phyloP scores from a whole-genome alignment of 1,140 invertebrate genomes.

The Drosophila ogumai region DNA sequence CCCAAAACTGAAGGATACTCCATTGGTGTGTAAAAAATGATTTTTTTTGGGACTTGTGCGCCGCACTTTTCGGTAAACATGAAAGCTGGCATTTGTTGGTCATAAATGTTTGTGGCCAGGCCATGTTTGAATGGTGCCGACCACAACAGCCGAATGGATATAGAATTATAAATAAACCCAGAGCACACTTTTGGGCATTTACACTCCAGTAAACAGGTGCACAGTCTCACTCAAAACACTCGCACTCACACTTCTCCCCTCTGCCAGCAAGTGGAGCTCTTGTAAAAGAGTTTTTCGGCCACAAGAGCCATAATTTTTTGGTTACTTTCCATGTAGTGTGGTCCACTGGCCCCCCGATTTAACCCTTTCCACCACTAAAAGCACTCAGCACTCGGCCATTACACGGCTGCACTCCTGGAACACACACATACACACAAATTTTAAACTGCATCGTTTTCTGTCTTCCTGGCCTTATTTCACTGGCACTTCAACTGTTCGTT shows the following conservation, averaged over 20 bases:
- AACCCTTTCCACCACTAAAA: slow-evolving; percentile 38
- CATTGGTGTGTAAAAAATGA: slow-evolving; percentile 69
- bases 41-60: slow-evolving; percentile 43
- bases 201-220: slow-evolving; percentile 63
- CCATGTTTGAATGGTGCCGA: slow-evolving; percentile 59
- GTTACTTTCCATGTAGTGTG: slow-evolving; percentile 66
- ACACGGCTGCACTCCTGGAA: slow-evolving; percentile 34
- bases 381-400: slow-evolving; percentile 53
- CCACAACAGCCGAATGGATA: slow-evolving; percentile 49
- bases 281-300: slow-evolving; percentile 65
- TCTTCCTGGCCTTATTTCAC: slow-evolving; percentile 1
- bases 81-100: slow-evolving; percentile 75
- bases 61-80: slow-evolving; percentile 62
- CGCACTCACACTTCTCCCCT: background rate
- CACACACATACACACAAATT: slow-evolving; percentile 9
- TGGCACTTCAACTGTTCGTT: slow-evolving; percentile 1
- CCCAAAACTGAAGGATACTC: slow-evolving; percentile 21
- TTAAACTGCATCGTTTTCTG: slow-evolving; percentile 49
- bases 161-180: slow-evolving; percentile 51
- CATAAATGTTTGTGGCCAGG: slow-evolving; percentile 77
- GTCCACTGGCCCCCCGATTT: background rate
- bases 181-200: slow-evolving; percentile 74
- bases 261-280: slow-evolving; percentile 17
- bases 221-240: slow-evolving; percentile 1
- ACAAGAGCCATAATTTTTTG: slow-evolving; percentile 78